A percentile compares a stretch with the other conserved stretches of the same genome.
phyloP scores from a whole-genome alignment of 2,797 vertebrate genomes.

The Triplophysa bombifrons region DNA sequence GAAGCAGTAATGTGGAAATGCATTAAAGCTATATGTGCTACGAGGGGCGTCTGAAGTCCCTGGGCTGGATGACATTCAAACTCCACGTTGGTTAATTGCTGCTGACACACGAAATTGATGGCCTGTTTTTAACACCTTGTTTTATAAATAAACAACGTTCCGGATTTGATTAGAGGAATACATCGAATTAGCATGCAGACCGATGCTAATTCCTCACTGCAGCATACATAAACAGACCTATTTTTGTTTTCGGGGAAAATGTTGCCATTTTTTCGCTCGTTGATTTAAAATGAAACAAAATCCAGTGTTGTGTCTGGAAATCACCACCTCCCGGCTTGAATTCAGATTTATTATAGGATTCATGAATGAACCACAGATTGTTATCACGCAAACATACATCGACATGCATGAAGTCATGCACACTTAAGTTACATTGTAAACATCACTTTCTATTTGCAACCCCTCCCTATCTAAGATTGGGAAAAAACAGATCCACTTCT shows the following conservation, averaged over 20 bases:
- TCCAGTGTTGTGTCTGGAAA: conserved; percentile 18
- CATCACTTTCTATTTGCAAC: conserved; percentile 19
- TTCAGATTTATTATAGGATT: conserved; percentile 19
- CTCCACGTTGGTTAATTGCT: conserved; percentile 47
- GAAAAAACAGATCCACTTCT: conserved; percentile 42
- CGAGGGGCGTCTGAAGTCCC: conserved; percentile 21
- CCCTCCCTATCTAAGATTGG: conserved; percentile 25
- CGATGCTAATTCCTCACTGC: conserved; percentile 42
- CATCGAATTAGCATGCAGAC: conserved; percentile 51
- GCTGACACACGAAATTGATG: conserved; percentile 54
- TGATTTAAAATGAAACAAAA: background rate
- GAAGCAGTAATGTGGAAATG: conserved; percentile 29
- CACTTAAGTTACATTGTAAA: conserved; percentile 26
- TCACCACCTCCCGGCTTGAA: conserved; percentile 38
- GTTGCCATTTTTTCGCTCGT: background rate
- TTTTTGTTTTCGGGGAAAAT: background rate
- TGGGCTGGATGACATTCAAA: conserved; percentile 38
- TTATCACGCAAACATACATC: conserved; percentile 9
- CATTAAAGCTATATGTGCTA: conserved; percentile 22
- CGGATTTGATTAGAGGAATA: conserved; percentile 56
- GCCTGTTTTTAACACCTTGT: conserved; percentile 54
- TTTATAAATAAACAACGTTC: conserved; percentile 56
- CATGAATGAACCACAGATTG: conserved; percentile 11
- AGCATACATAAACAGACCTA: conserved; percentile 12
- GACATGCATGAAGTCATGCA: conserved; percentile 14